Evolutionary conservation across 2,888 invertebrate genomes (phyloP).

Genomic region (Dolomedes plantarius): DNA sequence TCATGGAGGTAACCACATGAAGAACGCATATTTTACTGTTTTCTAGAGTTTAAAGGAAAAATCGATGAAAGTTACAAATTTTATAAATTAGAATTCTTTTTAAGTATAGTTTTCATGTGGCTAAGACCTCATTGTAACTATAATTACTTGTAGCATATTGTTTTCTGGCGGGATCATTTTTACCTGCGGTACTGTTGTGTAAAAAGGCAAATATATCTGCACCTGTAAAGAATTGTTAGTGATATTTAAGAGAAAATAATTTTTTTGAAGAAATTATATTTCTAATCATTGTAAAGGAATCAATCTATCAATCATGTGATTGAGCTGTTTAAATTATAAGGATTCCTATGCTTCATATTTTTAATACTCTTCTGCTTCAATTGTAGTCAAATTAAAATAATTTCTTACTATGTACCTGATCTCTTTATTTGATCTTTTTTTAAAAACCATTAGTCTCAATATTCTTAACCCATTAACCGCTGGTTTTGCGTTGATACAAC

Average conservation of each 20-base stretch:
- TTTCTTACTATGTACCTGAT: constrained; percentile 46
- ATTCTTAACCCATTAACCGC: too few relatives aligned
- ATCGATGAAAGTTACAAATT: background rate
- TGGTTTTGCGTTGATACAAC: too few relatives aligned
- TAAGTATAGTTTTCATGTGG: constrained; percentile 15
- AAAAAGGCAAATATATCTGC: constrained; percentile 60
- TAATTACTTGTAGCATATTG: constrained; percentile 54
- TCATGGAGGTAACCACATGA: constrained; percentile 6
- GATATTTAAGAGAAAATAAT: constrained; percentile 63
- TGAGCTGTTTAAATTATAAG: constrained; percentile 41
- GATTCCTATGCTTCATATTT: constrained; percentile 66
- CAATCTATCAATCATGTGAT: constrained; percentile 30
- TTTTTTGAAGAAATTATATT: constrained; percentile 67
- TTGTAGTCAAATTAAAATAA: constrained; percentile 71
- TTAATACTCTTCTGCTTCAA: constrained; percentile 67
- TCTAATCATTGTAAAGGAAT: constrained; percentile 60
- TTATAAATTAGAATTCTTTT: background rate
- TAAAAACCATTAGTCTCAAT: too few relatives aligned
- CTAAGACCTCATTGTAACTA: constrained; percentile 28
- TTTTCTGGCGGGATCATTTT: constrained; percentile 44
- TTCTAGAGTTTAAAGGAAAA: constrained; percentile 2
- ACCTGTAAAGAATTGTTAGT: constrained; percentile 69
- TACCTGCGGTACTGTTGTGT: constrained; percentile 64
- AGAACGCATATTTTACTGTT: background rate
- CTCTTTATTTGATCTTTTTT: constrained; percentile 10